A percentile compares a stretch with the other conserved stretches of the same genome.
These are phyloP conservation scores for Sus cebifrons DNA, from an alignment of 2,797 vertebrate species.

Conservation along the genomic window DNA sequence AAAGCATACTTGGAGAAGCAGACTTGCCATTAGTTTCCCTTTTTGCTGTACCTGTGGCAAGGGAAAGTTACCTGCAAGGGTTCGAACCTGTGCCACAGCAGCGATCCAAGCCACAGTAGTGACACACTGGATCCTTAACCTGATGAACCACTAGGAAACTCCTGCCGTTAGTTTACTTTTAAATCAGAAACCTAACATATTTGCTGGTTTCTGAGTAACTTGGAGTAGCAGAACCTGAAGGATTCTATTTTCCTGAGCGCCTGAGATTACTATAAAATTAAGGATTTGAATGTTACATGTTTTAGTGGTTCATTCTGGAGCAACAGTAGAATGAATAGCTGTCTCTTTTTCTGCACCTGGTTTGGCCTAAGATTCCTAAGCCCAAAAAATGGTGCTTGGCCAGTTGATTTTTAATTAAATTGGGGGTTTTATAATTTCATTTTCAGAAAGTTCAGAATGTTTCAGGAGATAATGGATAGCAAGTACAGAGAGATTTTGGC, in stretches of 20 bases:
- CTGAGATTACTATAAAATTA: slow-evolving; percentile 47
- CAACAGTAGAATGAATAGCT: neutral
- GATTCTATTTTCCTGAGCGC: slow-evolving; percentile 13
- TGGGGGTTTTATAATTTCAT: slow-evolving; percentile 29
- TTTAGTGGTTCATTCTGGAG: neutral
- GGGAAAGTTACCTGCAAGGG: too few relatives aligned
- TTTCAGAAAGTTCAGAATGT: slow-evolving; percentile 15
- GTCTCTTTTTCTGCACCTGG: neutral
- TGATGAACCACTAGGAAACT: too few relatives aligned
- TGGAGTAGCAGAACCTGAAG: neutral
- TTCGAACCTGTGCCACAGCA: too few relatives aligned
- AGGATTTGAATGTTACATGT: neutral
- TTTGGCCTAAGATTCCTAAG: neutral
- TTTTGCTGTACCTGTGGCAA: neutral
- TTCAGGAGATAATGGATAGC: neutral
- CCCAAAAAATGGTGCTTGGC: slow-evolving; percentile 30
- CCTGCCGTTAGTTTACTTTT: neutral
- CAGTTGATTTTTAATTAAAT: slow-evolving; percentile 59
- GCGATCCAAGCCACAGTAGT: too few relatives aligned
- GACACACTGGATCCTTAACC: too few relatives aligned
- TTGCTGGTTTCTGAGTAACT: slow-evolving; percentile 56
- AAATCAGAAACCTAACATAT: slow-evolving; percentile 7
- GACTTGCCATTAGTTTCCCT: neutral
- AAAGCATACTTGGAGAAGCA: neutral
- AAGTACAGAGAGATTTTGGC: slow-evolving; percentile 21